A percentile compares a stretch with the other conserved stretches of the same genome.
Conservation (phyloP, 2,113 vertebrate species). For the Pachycephala philippinensis region DNA sequence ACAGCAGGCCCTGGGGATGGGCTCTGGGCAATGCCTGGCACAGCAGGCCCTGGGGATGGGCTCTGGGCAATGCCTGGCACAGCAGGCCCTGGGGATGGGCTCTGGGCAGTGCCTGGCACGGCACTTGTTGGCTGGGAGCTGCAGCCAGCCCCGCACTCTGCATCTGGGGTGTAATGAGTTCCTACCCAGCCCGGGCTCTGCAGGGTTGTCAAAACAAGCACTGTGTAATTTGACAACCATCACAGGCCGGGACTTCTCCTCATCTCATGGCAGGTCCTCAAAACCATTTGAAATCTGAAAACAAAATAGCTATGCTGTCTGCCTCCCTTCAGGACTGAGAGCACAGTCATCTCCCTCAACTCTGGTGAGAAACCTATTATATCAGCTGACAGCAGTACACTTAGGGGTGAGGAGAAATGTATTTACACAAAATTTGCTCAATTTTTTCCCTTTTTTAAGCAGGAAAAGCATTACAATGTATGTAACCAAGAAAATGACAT, state of each 20-base stretch:
- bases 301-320: conserved; percentile 33
- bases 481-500: background rate
- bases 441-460: background rate
- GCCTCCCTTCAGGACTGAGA: conserved; percentile 15
- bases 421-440: conserved; percentile 22
- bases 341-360: background rate
- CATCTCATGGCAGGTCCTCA: background rate
- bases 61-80: background rate
- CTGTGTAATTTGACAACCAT: conserved; percentile 25
- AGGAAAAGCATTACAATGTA: background rate
- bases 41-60: accelerated
- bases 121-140: background rate
- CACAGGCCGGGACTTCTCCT: background rate
- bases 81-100: accelerated
- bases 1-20: accelerated
- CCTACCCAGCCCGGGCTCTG: background rate
- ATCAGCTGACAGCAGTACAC: background rate
- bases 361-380: conserved; percentile 20
- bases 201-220: background rate
- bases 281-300: conserved; percentile 25
- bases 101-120: accelerated
- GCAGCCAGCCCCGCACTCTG: accelerated
- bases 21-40: background rate
- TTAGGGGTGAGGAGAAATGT: background rate
- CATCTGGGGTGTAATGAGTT: background rate